Evolutionary conservation across 2,888 invertebrate species (phyloP).

Genomic region (Slavum lentiscoides): DNA sequence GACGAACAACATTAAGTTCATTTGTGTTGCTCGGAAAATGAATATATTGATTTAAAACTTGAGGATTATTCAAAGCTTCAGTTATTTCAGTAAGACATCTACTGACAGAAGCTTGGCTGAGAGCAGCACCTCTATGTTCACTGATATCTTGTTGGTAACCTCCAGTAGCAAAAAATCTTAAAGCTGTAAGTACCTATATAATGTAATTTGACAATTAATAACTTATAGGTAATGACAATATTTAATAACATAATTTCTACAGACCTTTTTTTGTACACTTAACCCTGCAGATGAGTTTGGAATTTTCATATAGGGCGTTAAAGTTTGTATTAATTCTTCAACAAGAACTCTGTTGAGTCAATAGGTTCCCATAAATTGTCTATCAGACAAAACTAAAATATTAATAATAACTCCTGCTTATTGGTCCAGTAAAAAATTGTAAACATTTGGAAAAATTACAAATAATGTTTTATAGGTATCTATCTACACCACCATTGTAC

Average conservation of each 20-base stretch:
- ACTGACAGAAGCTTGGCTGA: conserved; percentile 15
- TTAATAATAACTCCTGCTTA: conserved; percentile 1
- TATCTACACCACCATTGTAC: no score
- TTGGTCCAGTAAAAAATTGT: no score
- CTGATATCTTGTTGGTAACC: conserved; percentile 17
- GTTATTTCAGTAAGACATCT: neutral
- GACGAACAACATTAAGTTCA: conserved; percentile 2
- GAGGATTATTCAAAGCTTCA: conserved; percentile 2
- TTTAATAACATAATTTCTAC: neutral
- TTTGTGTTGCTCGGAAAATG: conserved; percentile 6
- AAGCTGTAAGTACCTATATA: conserved; percentile 6
- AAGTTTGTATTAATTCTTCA: neutral
- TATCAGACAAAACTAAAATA: conserved; percentile 3
- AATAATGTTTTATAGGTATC: no score
- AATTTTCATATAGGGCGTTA: conserved; percentile 1
- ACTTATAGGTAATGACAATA: conserved; percentile 2
- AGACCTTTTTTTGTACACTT: neutral
- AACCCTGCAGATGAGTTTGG: neutral
- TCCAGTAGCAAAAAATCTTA: conserved; percentile 16
- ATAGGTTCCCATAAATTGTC: conserved; percentile 8
- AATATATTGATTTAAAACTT: conserved; percentile 14
- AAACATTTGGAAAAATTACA: no score
- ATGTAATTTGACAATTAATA: neutral
- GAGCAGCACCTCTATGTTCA: conserved; percentile 4
- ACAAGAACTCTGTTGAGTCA: neutral